Percentiles rank a stretch among this genome's conserved stretches.
These are phyloP conservation scores for Theodoxus fluviatilis DNA, from an alignment of 2,888 invertebrate genomes.

Conservation along the genomic window DNA sequence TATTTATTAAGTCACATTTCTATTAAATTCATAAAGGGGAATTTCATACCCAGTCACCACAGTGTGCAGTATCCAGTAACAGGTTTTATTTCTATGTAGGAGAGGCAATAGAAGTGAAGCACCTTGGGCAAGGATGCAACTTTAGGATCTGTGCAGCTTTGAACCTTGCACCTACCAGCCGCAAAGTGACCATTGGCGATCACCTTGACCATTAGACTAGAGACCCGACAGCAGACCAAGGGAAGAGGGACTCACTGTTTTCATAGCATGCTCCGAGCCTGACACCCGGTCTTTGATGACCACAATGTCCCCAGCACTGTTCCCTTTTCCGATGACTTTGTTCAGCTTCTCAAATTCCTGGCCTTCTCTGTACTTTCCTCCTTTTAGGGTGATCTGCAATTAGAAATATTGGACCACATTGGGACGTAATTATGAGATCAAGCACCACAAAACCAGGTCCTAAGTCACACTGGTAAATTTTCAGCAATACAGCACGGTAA, in stretches of 20 bases:
- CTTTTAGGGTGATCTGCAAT: neutral
- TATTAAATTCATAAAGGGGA: neutral
- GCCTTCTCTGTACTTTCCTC: constrained; percentile 21
- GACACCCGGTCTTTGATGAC: constrained; percentile 43
- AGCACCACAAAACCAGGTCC: too few relatives aligned
- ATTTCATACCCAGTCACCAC: neutral
- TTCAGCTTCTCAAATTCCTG: constrained; percentile 35
- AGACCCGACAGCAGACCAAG: too few relatives aligned
- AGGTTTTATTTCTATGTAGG: too few relatives aligned
- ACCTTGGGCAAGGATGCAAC: too few relatives aligned
- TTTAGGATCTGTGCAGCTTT: too few relatives aligned
- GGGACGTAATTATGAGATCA: constrained; percentile 38
- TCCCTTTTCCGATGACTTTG: constrained; percentile 43
- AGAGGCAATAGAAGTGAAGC: too few relatives aligned
- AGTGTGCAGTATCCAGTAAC: neutral
- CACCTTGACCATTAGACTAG: too few relatives aligned
- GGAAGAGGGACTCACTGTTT: constrained; percentile 42
- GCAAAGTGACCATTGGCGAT: too few relatives aligned
- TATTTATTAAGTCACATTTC: neutral
- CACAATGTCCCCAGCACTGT: constrained; percentile 44
- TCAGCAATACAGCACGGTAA: too few relatives aligned
- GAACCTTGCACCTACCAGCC: too few relatives aligned
- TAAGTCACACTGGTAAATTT: too few relatives aligned
- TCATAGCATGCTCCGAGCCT: constrained; percentile 38
- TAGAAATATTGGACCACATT: too few relatives aligned